A percentile compares a stretch with the other conserved stretches of the same genome.
Evolutionary conservation across 2,888 invertebrate species (phyloP).

Genomic region (Choristoneura rosaceana): DNA sequence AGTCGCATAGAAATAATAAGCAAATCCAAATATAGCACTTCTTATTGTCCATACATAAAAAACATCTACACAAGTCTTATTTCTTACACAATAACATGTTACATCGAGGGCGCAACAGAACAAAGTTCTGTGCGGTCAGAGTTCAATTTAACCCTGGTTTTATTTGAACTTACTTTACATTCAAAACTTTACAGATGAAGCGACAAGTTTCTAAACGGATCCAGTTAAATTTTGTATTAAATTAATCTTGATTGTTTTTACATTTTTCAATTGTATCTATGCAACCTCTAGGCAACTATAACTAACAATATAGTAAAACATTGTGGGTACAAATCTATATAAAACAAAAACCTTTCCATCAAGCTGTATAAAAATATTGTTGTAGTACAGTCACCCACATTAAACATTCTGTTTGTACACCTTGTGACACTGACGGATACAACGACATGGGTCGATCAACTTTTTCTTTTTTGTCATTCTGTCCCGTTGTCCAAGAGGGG

Average conservation of each 20-base stretch:
- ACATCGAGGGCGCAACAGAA: not conserved
- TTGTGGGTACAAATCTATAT: not conserved
- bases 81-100: not conserved
- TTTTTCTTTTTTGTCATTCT: too few relatives aligned
- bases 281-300: too few relatives aligned
- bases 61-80: slow-evolving; percentile 9
- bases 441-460: too few relatives aligned
- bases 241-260: not conserved
- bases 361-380: not conserved
- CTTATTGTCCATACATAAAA: slow-evolving; percentile 10
- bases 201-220: not conserved
- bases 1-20: not conserved
- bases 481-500: too few relatives aligned
- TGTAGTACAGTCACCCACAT: too few relatives aligned
- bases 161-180: not conserved
- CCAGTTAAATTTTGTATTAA: not conserved
- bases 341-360: not conserved
- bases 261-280: not conserved
- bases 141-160: not conserved
- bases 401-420: too few relatives aligned
- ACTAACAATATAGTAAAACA: not conserved
- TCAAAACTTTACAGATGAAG: not conserved
- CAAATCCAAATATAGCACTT: slow-evolving; percentile 1
- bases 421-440: too few relatives aligned
- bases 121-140: not conserved